Base-by-base conservation (phyloP, 2,797 vertebrate species). In the Crenichthys baileyi region DNA sequence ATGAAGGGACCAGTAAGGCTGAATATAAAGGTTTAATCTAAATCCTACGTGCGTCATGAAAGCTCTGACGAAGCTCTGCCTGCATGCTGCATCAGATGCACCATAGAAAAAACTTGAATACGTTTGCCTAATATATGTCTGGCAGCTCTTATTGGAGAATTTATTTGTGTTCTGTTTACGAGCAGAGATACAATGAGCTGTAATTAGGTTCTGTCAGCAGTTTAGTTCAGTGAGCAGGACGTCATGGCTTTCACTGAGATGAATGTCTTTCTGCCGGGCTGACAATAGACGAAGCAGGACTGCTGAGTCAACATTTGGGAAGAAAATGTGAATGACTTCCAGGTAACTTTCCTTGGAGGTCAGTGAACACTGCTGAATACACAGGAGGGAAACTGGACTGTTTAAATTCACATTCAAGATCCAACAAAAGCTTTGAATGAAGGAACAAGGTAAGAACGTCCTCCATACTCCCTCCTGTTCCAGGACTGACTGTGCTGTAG, bases 201-300 rank as follows among this genome's bases (percentile, higher is more conserved):
- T 50, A 55, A 76, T 79, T 76, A 71, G 55, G 74, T 87, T 78
- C 78, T 81, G 81, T 83, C 53, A 84, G 88, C 79, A 72, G 73
- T 77, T 82, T 68, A 73, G 82, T 18, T 76, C 79, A 79, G 79
- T 9, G n/a, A 26, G 29, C 26, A 29, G 3, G 26, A 56, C 79
- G 80, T 83, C 77, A 74, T 70, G 2, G 77, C 85, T 84, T 83
- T 82, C 75, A 84, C 73, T 84, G 72, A 91, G 84, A 90, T 80
- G 26, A 80, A 83, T 74, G 76, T 83, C 77, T 60, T 71, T 26
- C 78, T 53, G 77, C 61, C 39, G 0, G 48, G 56, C 39, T 2
- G 31, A 80, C 82, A 85, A 85, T 24, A 20, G 79, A 82, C 39
- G 63, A 39, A 73, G 41, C 18, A 67, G 36, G 65, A 18, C 72